Base-by-base conservation (phyloP, 1,140 invertebrate genomes). In the Helicoverpa armigera region DNA sequence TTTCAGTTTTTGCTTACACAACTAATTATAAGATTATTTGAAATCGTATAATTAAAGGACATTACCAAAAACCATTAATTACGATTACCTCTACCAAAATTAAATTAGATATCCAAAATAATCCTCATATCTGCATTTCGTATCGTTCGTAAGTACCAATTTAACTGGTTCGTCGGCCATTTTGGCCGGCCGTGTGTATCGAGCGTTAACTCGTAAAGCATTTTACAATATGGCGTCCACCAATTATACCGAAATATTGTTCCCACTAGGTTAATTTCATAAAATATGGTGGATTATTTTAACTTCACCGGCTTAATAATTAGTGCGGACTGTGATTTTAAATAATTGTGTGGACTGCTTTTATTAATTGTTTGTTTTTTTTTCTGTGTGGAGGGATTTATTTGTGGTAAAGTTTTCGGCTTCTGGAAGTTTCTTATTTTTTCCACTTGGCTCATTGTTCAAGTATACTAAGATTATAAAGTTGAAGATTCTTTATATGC, bases 201-300 rank as follows among this genome's bases (percentile, higher is more conserved):
- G 2, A 23, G 14, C 29, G 31, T 74, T 16, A 13, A 16, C 16
- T n/a, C 54, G 43, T 75, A 60, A 75, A 75, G 35, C 56, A 23
- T 43, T 58, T 50, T 61, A 50, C 43, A 50, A 61, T 50, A 75
- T 61, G 56, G 56, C 56, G 54, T 43, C 16, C 18, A 35, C 43
- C 73, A 75, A 75, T 75, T 75, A 75, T 43, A 63, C 50, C 35
- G 31, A 75, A 60, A 75, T 75, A 63, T 61, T 61, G 58, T 75
- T 75, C 56, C 56, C 73, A 35, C 35, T 29, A 48, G 70, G 51
- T 73, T 56, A 56, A 56, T 73, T 16, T 73, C 23, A 35, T 54
- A 56, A 73, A 56, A 29, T 54, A 73, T 35, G 23, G 23, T 18
- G 70, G 51, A 43, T 75, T 75, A 58, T 75, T 75, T 50, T 43